Evolutionary conservation across 2,888 invertebrate species (phyloP).

Genomic region (Rhamnusium bicolor): DNA sequence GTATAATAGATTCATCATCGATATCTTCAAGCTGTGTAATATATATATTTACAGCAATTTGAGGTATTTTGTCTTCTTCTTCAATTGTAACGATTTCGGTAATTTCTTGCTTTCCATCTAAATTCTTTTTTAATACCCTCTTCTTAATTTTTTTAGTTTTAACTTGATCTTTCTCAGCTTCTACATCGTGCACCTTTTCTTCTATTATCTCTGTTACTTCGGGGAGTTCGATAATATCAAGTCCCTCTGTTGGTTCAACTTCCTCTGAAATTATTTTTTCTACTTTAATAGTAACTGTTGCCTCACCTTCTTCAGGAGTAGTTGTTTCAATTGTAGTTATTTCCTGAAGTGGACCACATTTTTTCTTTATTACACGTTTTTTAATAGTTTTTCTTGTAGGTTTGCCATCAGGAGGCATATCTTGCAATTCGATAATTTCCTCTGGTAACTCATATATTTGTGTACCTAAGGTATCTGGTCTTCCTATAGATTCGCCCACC

Average conservation of each 20-base stretch:
- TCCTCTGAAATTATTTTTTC: constrained; percentile 47
- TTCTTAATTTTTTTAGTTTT: constrained; percentile 69
- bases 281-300: constrained; percentile 58
- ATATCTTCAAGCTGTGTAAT: constrained; percentile 48
- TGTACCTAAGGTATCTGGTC: constrained; percentile 54
- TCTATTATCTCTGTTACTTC: constrained; percentile 63
- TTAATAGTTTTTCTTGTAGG: constrained; percentile 57
- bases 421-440: constrained; percentile 51
- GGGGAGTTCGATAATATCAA: constrained; percentile 58
- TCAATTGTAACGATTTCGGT: constrained; percentile 53
- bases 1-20: constrained; percentile 33
- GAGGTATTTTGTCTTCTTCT: constrained; percentile 49
- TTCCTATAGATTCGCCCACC: constrained; percentile 52
- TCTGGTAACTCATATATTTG: constrained; percentile 66
- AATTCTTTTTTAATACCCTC: constrained; percentile 69
- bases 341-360: constrained; percentile 54
- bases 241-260: constrained; percentile 46
- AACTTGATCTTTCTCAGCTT: constrained; percentile 50
- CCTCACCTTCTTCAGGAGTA: constrained; percentile 52
- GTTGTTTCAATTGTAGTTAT: constrained; percentile 59
- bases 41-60: constrained; percentile 66
- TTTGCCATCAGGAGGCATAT: constrained; percentile 51
- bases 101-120: constrained; percentile 54
- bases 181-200: constrained; percentile 51
- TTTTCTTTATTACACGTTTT: constrained; percentile 59